phyloP scores from a whole-genome alignment of 2,113 vertebrate genomes.

The Athene cunicularia region DNA sequence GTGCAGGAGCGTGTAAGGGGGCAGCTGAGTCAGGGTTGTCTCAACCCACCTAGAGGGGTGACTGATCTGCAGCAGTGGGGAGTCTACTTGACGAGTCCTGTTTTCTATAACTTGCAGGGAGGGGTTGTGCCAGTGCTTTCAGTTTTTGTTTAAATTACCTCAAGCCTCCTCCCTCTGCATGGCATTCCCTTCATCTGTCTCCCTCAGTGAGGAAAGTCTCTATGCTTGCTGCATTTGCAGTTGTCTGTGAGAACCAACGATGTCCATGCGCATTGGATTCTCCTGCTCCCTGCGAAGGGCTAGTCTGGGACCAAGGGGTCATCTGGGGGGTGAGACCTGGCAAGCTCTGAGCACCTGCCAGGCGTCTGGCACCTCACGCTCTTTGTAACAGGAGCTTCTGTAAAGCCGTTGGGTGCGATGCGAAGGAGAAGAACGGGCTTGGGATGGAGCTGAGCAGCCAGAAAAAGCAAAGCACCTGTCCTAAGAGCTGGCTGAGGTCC shows the following conservation, averaged over 20 bases:
- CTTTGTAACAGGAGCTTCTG: background rate
- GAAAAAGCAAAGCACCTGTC: background rate
- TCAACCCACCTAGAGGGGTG: background rate
- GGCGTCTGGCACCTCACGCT: background rate
- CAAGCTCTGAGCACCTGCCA: background rate
- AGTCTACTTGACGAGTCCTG: background rate
- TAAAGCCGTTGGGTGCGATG: background rate
- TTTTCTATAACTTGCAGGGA: background rate
- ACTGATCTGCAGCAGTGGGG: rapidly evolving
- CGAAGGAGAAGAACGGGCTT: background rate
- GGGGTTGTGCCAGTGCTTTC: background rate
- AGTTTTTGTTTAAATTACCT: background rate
- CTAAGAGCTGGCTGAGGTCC: background rate
- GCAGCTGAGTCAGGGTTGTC: background rate
- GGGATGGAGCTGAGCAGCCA: background rate
- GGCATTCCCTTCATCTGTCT: background rate
- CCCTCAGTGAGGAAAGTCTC: background rate
- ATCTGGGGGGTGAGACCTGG: background rate
- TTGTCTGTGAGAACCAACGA: background rate
- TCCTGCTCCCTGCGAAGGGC: background rate
- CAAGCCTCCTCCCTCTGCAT: background rate
- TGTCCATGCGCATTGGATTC: rapidly evolving
- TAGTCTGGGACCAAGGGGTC: background rate
- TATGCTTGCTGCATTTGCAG: rapidly evolving
- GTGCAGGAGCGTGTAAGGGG: rapidly evolving